A percentile compares a stretch with the other conserved stretches of the same genome.
phyloP scores from a whole-genome alignment of 2,113 vertebrate species.

The Heliornis fulica region DNA sequence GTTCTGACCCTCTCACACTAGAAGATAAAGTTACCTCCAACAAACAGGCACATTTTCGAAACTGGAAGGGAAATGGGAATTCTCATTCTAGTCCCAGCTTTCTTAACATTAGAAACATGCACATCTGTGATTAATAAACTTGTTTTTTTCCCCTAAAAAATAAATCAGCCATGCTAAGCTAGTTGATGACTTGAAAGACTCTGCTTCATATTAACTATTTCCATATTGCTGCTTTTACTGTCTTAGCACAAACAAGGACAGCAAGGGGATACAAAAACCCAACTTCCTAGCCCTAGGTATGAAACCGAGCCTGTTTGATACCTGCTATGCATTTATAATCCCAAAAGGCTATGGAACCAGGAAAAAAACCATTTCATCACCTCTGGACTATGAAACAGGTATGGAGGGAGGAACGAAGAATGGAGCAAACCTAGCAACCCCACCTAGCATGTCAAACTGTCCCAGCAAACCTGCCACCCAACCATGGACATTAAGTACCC shows the following conservation, averaged over 20 bases:
- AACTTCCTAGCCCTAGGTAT: neutral
- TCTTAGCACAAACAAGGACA: neutral
- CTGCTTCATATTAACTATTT: constrained; percentile 49
- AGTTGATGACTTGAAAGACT: constrained; percentile 42
- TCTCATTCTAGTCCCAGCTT: constrained; percentile 37
- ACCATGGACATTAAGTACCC: neutral
- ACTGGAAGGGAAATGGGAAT: constrained; percentile 28
- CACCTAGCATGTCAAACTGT: neutral
- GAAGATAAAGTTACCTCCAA: constrained; percentile 23
- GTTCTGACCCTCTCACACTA: neutral
- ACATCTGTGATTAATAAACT: constrained; percentile 75
- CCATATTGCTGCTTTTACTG: neutral
- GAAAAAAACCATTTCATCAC: neutral
- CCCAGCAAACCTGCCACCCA: neutral
- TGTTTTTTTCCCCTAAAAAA: neutral
- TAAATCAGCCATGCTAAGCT: constrained; percentile 55
- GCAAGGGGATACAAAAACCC: neutral
- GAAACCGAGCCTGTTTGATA: neutral
- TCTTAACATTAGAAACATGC: constrained; percentile 30
- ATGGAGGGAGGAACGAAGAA: neutral
- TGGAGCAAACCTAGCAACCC: neutral
- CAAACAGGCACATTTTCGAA: neutral
- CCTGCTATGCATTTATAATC: neutral
- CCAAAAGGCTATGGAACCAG: neutral
- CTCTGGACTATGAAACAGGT: neutral